Conservation (phyloP, 2,113 vertebrate genomes). For the Dicentrarchus labrax region DNA sequence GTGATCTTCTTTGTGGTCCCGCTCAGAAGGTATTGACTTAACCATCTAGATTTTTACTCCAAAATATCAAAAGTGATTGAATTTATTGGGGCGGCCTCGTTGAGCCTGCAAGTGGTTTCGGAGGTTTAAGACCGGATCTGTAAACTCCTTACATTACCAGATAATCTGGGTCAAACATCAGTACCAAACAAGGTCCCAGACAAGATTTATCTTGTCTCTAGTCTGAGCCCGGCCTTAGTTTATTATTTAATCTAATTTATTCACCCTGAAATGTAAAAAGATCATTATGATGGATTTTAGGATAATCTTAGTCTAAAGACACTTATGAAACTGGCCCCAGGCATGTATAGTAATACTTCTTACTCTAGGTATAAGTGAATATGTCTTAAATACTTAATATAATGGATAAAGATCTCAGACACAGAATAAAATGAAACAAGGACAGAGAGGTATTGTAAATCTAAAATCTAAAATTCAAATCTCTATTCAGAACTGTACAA, state of each 20-base stretch:
- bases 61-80: no score
- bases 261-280: not conserved
- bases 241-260: not conserved
- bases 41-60: no score
- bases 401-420: not conserved
- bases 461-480: slow-evolving; percentile 16
- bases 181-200: no score
- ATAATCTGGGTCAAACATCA: no score
- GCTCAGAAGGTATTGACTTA: no score
- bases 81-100: no score
- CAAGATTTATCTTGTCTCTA: no score
- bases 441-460: not conserved
- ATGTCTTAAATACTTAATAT: not conserved
- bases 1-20: no score
- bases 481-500: not conserved
- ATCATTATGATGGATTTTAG: not conserved
- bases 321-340: not conserved
- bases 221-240: no score
- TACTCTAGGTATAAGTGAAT: not conserved
- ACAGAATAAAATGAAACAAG: not conserved
- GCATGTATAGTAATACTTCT: not conserved
- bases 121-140: no score
- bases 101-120: no score
- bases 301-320: not conserved
- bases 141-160: no score